Evolutionary conservation across 2,797 vertebrate species (phyloP).

Genomic region (Antrozous pallidus): DNA sequence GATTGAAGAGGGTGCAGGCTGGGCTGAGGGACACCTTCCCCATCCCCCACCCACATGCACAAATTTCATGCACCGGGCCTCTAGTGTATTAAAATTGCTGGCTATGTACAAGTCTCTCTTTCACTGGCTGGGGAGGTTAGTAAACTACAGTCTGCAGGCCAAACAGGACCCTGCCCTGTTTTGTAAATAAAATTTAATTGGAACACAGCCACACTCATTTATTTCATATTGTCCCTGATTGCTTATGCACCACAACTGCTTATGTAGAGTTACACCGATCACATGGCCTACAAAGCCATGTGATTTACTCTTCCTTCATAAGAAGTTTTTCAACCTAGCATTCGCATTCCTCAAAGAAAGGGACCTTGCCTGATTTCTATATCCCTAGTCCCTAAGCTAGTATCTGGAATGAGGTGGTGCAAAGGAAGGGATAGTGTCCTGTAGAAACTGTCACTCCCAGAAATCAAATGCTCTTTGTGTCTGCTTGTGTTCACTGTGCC

Average conservation of each 20-base stretch:
- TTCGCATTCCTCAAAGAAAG: neutral
- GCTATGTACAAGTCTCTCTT: neutral
- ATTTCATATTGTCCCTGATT: neutral
- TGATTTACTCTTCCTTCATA: too few relatives aligned
- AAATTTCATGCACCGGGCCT: too few relatives aligned
- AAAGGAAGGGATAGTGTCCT: fast-evolving
- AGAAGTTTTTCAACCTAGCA: neutral
- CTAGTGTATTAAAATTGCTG: too few relatives aligned
- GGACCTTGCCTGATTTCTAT: neutral
- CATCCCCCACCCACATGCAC: too few relatives aligned
- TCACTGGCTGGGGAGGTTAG: neutral
- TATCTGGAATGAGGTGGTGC: neutral
- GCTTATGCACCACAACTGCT: neutral
- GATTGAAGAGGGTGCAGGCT: too few relatives aligned
- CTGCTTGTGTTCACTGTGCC: neutral
- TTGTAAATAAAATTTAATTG: neutral
- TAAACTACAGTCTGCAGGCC: neutral
- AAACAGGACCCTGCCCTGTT: neutral
- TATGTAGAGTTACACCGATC: neutral
- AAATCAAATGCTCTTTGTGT: neutral
- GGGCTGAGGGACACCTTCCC: too few relatives aligned
- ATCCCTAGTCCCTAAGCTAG: neutral
- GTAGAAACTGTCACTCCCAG: neutral
- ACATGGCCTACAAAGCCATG: fast-evolving
- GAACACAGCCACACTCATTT: neutral